phyloP scores from a whole-genome alignment of 2,113 vertebrate genomes.

The Monopterus albus region DNA sequence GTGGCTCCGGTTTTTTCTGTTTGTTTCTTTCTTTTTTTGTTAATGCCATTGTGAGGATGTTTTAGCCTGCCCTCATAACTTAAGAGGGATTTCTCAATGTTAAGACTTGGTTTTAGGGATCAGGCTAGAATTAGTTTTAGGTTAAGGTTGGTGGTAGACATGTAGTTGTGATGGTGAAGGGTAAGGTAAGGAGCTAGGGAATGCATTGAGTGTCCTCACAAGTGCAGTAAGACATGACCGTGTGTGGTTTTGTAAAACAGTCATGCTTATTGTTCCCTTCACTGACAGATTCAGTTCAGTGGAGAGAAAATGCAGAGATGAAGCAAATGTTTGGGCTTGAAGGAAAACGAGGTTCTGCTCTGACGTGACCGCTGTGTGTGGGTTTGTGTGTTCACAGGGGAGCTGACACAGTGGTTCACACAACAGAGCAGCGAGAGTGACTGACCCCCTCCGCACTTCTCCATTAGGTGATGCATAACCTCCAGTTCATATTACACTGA shows the following conservation, averaged over 20 bases:
- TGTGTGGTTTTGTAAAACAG: constrained; percentile 45
- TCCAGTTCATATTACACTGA: not conserved
- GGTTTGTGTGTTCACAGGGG: constrained; percentile 63
- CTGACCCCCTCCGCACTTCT: constrained; percentile 47
- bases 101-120: no score
- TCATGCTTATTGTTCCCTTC: constrained; percentile 45
- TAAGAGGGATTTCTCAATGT: no score
- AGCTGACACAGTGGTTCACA: constrained; percentile 60
- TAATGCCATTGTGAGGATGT: no score
- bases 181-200: no score
- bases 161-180: no score
- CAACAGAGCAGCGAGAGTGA: constrained; percentile 56
- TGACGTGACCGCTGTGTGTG: constrained; percentile 41
- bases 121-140: no score
- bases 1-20: no score
- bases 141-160: not conserved
- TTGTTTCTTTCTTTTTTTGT: no score
- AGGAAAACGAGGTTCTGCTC: constrained; percentile 8
- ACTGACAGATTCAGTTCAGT: constrained; percentile 54
- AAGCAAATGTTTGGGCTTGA: constrained; percentile 7
- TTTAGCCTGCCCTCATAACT: no score
- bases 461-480: constrained; percentile 57
- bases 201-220: no score
- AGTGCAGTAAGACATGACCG: no score
- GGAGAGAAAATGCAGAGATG: constrained; percentile 24